A percentile compares a stretch with the other conserved stretches of the same genome.
These are phyloP conservation scores for Macrotis lagotis DNA, from an alignment of 2,113 vertebrate genomes.

Conservation along the genomic window DNA sequence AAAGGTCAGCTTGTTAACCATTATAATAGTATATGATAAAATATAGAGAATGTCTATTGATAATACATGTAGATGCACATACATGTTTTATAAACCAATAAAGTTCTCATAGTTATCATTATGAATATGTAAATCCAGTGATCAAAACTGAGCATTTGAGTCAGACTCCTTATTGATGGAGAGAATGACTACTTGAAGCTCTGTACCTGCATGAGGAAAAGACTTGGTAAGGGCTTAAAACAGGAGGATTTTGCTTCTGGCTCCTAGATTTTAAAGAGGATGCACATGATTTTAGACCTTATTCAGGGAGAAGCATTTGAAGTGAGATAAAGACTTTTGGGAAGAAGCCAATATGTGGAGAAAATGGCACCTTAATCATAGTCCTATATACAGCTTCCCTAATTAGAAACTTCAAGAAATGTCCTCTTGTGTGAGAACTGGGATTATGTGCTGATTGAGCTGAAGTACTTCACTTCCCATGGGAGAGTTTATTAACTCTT, in stretches of 20 bases:
- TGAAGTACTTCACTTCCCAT: not conserved
- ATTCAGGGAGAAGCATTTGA: not conserved
- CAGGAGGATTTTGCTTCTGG: not conserved
- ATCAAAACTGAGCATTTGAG: not conserved
- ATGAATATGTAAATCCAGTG: not conserved
- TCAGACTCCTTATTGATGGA: not conserved
- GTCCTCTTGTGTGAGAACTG: not conserved
- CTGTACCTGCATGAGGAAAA: too few species aligned
- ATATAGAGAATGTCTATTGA: not conserved
- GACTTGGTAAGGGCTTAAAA: not conserved
- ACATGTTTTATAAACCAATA: not conserved
- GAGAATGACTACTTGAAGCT: not conserved
- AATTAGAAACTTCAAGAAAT: not conserved
- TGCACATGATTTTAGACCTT: not conserved
- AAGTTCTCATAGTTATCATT: not conserved
- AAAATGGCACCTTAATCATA: not conserved
- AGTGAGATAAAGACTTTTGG: not conserved
- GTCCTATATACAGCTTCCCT: not conserved
- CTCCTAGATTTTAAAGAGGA: not conserved
- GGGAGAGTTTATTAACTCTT: not conserved
- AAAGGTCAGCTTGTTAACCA: not conserved
- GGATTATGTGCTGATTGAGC: not conserved
- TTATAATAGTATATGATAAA: not conserved
- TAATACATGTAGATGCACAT: not conserved
- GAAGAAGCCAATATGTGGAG: not conserved